These are phyloP conservation scores for Neocrepidodera transversa DNA, from an alignment of 2,888 invertebrate genomes.

Conservation along the genomic window DNA sequence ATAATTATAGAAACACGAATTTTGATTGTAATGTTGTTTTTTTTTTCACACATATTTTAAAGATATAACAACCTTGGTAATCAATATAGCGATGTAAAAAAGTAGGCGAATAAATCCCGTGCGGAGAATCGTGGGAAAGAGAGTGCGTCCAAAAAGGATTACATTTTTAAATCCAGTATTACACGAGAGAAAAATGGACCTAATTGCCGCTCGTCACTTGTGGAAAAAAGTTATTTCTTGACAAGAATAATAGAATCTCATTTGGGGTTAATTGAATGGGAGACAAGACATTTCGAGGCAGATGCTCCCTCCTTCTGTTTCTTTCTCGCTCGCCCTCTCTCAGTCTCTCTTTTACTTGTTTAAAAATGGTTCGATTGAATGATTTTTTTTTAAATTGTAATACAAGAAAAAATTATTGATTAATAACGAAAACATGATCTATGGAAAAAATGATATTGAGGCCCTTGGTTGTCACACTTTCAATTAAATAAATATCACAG, in stretches of 20 bases:
- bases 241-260: constrained; percentile 34
- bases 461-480: constrained; percentile 46
- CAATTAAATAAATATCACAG: constrained; percentile 48
- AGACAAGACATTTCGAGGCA: constrained; percentile 16
- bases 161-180: constrained; percentile 38
- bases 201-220: constrained; percentile 33
- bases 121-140: background rate
- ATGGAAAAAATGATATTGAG: too few species aligned
- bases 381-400: too few species aligned
- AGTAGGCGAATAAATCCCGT: constrained; percentile 14
- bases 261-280: constrained; percentile 30
- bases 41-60: too few species aligned
- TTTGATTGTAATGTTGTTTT: too few species aligned
- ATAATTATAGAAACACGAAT: too few species aligned
- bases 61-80: too few species aligned
- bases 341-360: background rate
- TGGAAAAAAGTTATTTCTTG: constrained; percentile 32
- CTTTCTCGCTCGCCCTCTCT: background rate
- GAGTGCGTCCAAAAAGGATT: constrained; percentile 31
- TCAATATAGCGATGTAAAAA: constrained; percentile 15
- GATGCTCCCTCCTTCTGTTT: constrained; percentile 1
- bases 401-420: too few species aligned
- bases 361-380: too few species aligned
- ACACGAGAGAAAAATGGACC: constrained; percentile 38
- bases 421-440: too few species aligned